Base-by-base conservation (phyloP, 1,140 invertebrate species). In the Hycleus cichorii region DNA sequence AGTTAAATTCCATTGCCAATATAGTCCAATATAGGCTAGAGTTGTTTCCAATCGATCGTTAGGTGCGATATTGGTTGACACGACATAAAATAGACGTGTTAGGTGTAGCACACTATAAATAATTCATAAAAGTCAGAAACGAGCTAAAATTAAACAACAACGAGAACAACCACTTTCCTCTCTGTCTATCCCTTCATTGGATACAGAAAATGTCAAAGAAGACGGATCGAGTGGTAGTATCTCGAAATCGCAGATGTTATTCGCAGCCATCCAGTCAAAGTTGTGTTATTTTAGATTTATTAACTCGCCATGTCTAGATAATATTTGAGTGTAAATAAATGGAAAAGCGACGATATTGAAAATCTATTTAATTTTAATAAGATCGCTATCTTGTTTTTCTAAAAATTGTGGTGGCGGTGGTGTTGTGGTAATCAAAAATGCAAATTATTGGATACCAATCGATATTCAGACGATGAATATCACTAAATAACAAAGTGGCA, bases 241-340 rank as follows among this genome's bases (percentile, higher is more conserved):
- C 49, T 64, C 42, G 24, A 57, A 47, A 64, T 60, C 54, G 51
- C 49, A 60, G 51, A 56, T 60, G 55, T 57, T 56, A 49, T 57
- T 59, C 52, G 55, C 43, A 39, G 45, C 51, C 43, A 39, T 45
- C 26, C 39, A 53, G 56, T 47, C 42, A 32, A 4, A 32, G 32
- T 42, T 32, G 44, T 18, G 49, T 45, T 44, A 50, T 43, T 39
- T 51, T 56, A 60, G 55, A 63, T 63, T 63, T 63, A 63, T 63
- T 47, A 60, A 60, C 58, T 53, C 52, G 54, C 54, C 39, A 32
- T 47, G 47, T 32, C 60, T n/a, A 43, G 48, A 49, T 49, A 49
- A 49, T 39, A 49, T n/a, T 49, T 52, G 32, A 10, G 42, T 38
- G 51, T 38, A 53, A 53, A 52, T 44, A 52, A 53, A 25, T 49